Evolutionary conservation across 2,797 vertebrate genomes (phyloP), one percentile per base, ranked within the genome.

Genomic region (Onychomys leucogaster): DNA sequence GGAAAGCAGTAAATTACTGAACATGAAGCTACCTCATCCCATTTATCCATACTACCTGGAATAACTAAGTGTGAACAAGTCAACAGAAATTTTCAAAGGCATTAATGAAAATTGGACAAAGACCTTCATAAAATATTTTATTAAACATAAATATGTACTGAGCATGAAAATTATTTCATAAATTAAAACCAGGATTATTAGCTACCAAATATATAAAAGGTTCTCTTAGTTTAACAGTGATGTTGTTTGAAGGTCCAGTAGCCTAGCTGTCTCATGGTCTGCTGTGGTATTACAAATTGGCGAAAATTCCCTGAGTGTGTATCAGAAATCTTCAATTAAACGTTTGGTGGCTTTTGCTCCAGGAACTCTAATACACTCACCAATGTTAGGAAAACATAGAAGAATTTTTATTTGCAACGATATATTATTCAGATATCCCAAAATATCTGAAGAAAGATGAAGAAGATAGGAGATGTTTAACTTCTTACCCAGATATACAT

Each of bases 321-420:
- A 43, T 83, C 46, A 86, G 73, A 96, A 97, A 81, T 46, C 34
- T 32, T 61, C 73, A 55, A 73, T 13, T 73, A 92, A 88, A 37
- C 23, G 5, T 23, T 90, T 55, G 3, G 52, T 76, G 37, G 29
- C 2, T 46, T 92, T 83, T 76, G 63, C 78, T 80, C 12, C 0
- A 65, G 0, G 75, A 76, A 87, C 63, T 89, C 83, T 4, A 86
- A 10, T 67, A 93, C 7, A 59, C 10, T 95, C 61, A 81, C 43
- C n/a, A 25, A 80, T 97, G 75, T 93, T n/a, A 96, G 14, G 4
- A 41, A 52, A 97, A 67, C 21, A 16, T 1, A 85, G 29, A 69
- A 84, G 43, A 63, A 76, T 65, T 80, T 95, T 78, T 32, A 87
- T 93, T 88, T 77, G 12, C 49, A 94, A 29, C 1, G 76, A 43